Evolutionary conservation across 2,113 vertebrate genomes (phyloP).

Genomic region (Baryphthengus martii): DNA sequence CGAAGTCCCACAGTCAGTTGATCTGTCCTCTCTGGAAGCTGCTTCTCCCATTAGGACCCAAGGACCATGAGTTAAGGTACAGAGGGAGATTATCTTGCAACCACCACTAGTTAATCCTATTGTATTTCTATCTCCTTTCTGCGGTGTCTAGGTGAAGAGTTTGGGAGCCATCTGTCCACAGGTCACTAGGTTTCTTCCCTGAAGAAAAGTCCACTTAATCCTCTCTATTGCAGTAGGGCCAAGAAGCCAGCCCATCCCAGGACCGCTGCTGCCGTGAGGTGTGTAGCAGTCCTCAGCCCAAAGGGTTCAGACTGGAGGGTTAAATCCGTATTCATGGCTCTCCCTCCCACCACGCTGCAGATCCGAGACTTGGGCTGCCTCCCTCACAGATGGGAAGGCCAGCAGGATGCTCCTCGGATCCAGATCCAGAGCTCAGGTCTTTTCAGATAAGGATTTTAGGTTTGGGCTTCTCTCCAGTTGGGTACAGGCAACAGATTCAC

Average conservation of each 20-base stretch:
- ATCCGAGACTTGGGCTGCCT: neutral
- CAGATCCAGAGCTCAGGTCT: neutral
- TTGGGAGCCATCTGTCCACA: accelerated
- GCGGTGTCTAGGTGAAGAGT: neutral
- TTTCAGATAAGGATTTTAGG: conserved; percentile 3
- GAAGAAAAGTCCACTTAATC: neutral
- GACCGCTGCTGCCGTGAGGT: accelerated
- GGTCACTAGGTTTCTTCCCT: neutral
- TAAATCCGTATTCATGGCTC: neutral
- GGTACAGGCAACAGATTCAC: neutral
- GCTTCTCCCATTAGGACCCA: neutral
- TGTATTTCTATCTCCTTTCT: neutral
- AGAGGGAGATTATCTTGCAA: neutral
- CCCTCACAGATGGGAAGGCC: neutral
- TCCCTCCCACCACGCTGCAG: accelerated
- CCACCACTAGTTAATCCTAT: neutral
- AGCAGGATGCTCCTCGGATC: neutral
- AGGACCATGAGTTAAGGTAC: neutral
- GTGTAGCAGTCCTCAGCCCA: neutral
- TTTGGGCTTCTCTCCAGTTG: conserved; percentile 24
- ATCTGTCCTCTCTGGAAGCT: neutral
- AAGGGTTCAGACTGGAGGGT: neutral
- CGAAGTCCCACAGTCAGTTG: neutral
- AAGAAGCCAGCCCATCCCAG: neutral
- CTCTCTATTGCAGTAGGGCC: neutral